A percentile compares a stretch with the other conserved stretches of the same genome.
Conservation (phyloP, 1,140 invertebrate species). For the Heliconius melpomene region DNA sequence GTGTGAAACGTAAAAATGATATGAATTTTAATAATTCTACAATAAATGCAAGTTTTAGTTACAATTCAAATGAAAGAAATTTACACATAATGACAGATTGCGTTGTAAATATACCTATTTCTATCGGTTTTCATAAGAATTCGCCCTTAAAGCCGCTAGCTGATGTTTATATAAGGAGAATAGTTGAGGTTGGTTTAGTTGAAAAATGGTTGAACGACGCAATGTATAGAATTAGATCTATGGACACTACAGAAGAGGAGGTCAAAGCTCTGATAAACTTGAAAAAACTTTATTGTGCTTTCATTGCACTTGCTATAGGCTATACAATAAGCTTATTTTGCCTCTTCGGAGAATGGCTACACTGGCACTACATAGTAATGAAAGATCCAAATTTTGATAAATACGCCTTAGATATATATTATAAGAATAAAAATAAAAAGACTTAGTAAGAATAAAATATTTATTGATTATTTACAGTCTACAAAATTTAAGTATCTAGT, state of each 20-base stretch:
- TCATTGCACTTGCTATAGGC: conserved; percentile 86
- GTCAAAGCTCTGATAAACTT: conserved; percentile 88
- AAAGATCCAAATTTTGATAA: conserved; percentile 87
- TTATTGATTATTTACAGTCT: conserved; percentile 29
- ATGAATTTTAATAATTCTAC: conserved; percentile 48
- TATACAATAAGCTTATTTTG: conserved; percentile 83
- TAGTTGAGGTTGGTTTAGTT: conserved; percentile 88
- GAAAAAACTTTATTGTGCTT: conserved; percentile 88
- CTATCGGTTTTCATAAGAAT: conserved; percentile 90
- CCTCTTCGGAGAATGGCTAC: conserved; percentile 83
- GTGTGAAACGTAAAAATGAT: conserved; percentile 81
- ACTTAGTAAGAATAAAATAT: conserved; percentile 18
- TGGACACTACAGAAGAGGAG: conserved; percentile 73
- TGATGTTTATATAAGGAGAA: conserved; percentile 84
- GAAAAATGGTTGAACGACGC: conserved; percentile 90
- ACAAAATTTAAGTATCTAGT: conserved; percentile 5
- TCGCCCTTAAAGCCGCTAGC: conserved; percentile 88
- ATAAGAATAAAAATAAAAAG: conserved; percentile 69
- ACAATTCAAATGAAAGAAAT: conserved; percentile 75
- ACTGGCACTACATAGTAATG: conserved; percentile 85
- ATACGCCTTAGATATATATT: conserved; percentile 83
- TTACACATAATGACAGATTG: conserved; percentile 91
- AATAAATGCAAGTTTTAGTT: conserved; percentile 37
- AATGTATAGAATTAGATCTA: conserved; percentile 79
- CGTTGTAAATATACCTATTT: conserved; percentile 89